Conservation (phyloP, 1,140 invertebrate genomes). For the Parapsyche elsis region DNA sequence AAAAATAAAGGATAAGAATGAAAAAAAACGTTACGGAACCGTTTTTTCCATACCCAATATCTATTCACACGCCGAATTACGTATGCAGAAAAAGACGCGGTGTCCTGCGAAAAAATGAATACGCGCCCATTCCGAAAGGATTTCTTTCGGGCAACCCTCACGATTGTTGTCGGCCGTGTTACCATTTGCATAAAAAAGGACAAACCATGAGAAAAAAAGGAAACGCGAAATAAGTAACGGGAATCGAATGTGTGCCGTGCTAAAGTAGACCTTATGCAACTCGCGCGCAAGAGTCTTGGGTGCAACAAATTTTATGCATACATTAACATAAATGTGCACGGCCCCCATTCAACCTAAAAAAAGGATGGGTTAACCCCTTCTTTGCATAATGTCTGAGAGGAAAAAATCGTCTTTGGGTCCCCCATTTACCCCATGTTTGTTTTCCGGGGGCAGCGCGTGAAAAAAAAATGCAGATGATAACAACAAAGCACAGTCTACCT, state of each 20-base stretch:
- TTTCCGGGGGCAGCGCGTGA: constrained; percentile 47
- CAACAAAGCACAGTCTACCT: constrained; percentile 56
- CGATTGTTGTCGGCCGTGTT: constrained; percentile 53
- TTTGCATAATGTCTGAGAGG: constrained; percentile 64
- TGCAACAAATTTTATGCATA: constrained; percentile 67
- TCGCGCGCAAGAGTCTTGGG: neutral
- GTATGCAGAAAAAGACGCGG: constrained; percentile 51
- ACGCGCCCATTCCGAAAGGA: constrained; percentile 41
- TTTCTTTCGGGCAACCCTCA: constrained; percentile 45
- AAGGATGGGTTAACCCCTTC: constrained; percentile 69
- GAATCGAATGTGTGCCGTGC: constrained; percentile 35
- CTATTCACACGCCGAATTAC: constrained; percentile 45
- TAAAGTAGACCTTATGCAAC: constrained; percentile 12
- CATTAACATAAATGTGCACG: constrained; percentile 69
- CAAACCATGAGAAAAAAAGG: constrained; percentile 55
- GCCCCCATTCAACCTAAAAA: constrained; percentile 69
- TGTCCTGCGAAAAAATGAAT: constrained; percentile 50
- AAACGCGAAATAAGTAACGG: constrained; percentile 49
- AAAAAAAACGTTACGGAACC: constrained; percentile 54
- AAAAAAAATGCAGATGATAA: constrained; percentile 60
- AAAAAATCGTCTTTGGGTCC: constrained; percentile 41
- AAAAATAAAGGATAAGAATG: constrained; percentile 21
- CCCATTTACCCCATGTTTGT: constrained; percentile 56
- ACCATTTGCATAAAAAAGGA: constrained; percentile 56
- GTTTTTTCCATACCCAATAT: constrained; percentile 49